Conservation (phyloP, 2,113 vertebrate genomes). For the Taxidea taxus region DNA sequence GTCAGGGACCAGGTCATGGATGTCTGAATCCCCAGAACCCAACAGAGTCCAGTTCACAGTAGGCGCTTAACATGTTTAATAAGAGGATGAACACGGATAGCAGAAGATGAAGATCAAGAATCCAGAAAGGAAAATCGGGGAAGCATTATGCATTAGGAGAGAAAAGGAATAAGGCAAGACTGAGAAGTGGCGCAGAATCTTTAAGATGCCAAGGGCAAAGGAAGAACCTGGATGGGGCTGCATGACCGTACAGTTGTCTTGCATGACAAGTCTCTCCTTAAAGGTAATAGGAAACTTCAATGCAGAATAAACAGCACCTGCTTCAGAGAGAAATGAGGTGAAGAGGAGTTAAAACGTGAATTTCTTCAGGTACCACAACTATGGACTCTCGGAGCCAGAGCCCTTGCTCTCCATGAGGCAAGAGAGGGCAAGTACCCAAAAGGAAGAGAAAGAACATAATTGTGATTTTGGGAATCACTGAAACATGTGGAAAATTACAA, state of each 20-base stretch:
- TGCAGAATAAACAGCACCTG: slow-evolving; percentile 49
- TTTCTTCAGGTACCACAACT: background rate
- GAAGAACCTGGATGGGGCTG: background rate
- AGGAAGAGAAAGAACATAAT: background rate
- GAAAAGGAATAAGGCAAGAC: background rate
- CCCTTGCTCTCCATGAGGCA: fast-evolving
- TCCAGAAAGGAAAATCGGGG: slow-evolving; percentile 4
- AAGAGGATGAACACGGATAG: background rate
- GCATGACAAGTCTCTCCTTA: slow-evolving; percentile 43
- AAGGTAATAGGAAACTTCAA: slow-evolving; percentile 11
- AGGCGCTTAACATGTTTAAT: background rate
- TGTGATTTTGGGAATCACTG: background rate
- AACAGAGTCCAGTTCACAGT: background rate
- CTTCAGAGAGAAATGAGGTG: background rate
- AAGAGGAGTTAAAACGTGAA: background rate
- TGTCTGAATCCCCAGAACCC: background rate
- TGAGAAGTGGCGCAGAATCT: slow-evolving; percentile 30
- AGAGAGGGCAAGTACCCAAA: background rate
- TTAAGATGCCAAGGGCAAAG: slow-evolving; percentile 27
- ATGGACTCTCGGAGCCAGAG: background rate
- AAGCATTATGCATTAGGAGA: background rate
- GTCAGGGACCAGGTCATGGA: background rate
- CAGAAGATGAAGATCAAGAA: background rate
- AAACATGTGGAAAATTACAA: background rate
- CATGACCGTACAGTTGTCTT: background rate